Evolutionary conservation across 2,113 vertebrate genomes (phyloP), one percentile per base, ranked within the genome.

Genomic region (Coturnix japonica): DNA sequence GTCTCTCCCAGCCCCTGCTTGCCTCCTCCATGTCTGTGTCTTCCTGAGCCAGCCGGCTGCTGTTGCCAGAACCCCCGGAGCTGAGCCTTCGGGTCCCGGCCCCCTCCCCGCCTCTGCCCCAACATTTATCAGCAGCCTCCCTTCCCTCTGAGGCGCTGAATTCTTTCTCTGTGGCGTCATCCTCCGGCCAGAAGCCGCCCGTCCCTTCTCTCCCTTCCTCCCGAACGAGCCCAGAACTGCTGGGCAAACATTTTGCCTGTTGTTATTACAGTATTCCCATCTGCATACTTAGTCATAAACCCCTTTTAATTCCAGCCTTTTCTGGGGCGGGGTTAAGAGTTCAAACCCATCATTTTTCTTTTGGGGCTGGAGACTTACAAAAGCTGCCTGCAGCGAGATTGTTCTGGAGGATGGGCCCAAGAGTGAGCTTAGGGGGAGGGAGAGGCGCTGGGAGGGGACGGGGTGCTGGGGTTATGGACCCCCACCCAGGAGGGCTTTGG

Each of bases 341-440:
- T 98, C 94, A 97, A 96, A 92, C 92, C 86, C 95, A 96, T 97
- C 94, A 93, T 96, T 97, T 97, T 97, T 97, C 95, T 97, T 95
- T 90, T 63, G 72, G 94, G 92, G 75, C 71, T 94, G 81, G 87
- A 96, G 74, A 60, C 89, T 91, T 85, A 94, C 44, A 95, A 95
- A 97, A 93, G 95, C 87, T 87, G 88, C 89, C 93, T 5, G 87
- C 89, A 61, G 94, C 37, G 76, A 95, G 77, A 91, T 96, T 95
- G 92, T 95, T 93, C 17, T 13, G 80, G 74, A 85, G 47, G 85
- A 91, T 5, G 25, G 90, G 79, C 76, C 79, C 1, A 3, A 74
- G 87, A 76, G 43, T 0, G 23, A 73, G 65, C 87, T 92, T 77
- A 54, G 39, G 61, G 86, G 77, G 81, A 65, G 70, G 80, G 67